Evolutionary conservation across 2,113 vertebrate species (phyloP).

Genomic region (Pica pica): DNA sequence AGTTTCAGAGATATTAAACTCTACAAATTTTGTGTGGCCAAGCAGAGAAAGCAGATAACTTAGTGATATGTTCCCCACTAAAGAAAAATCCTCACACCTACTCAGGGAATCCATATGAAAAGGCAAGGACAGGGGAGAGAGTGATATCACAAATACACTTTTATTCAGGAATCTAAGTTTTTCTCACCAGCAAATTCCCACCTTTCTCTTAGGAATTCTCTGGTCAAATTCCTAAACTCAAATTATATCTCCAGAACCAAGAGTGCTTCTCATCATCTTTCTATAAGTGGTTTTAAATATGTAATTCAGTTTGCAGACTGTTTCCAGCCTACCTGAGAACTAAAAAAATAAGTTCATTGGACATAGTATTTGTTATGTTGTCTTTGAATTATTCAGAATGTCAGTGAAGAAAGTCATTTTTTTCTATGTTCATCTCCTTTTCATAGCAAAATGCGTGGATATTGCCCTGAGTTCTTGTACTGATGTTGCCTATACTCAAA

Average conservation of each 20-base stretch:
- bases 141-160: background rate
- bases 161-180: background rate
- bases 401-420: background rate
- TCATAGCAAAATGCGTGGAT: conserved; percentile 79
- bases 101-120: background rate
- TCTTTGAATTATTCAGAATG: background rate
- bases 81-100: background rate
- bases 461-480: conserved; percentile 84
- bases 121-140: background rate
- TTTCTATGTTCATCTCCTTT: background rate
- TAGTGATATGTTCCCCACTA: background rate
- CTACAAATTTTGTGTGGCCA: background rate
- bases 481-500: conserved; percentile 80
- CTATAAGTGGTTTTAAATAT: background rate
- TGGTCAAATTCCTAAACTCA: background rate
- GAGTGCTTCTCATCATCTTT: background rate
- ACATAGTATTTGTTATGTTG: background rate
- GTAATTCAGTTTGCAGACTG: background rate
- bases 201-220: background rate
- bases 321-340: background rate
- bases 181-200: background rate
- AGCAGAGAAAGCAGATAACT: background rate
- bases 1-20: background rate
- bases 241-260: background rate
- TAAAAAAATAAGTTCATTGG: background rate